Evolutionary conservation across 1,140 invertebrate species (phyloP), one percentile per base, ranked within the genome.

Genomic region (Idris sp.): DNA sequence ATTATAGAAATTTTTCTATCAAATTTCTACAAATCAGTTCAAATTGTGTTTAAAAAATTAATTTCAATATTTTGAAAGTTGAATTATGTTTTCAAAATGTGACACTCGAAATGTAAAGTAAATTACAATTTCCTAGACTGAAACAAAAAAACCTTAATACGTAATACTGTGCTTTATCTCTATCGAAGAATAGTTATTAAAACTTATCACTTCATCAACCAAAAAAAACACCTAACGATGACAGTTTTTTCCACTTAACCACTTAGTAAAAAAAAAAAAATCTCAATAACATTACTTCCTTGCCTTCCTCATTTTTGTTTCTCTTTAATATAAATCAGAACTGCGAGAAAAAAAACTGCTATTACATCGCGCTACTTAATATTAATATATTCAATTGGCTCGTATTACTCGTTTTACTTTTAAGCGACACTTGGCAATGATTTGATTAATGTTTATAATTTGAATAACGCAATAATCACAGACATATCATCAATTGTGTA

Each of bases 401-500:
- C 61, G 48, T 31, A 53, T 46, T 54, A 40, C 49, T 51, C 49
- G 49, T 65, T 54, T 65, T 46, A 65, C 49, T 53, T 48, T 48
- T 36, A 65, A 65, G 49, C 18, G 61, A 54, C 40, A 65, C 61
- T 53, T 28, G 33, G 49, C 40, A 65, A 65, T 54, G 61, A 65
- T 58, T 58, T 48, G 61, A 65, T 58, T 67, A 58, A 67, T 51
- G 41, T 8, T 49, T 26, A 41, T 35, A 56, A 67, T 67, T 67
- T 67, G 31, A 56, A 56, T 56, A 67, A 48, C 26, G 53, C 51
- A 49, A 59, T 58, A 58, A 49, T 68, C 53, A 30, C 15, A 61
- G 19, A 31, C 40, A 53, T 54, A 54, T 59, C 67, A 71, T 71
- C 41, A 62, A 51, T 61, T 61, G 33, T 72, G 68, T 67, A 79